A percentile compares a stretch with the other conserved stretches of the same genome.
Conservation (phyloP, 2,797 vertebrate genomes). For the Erethizon dorsatum region DNA sequence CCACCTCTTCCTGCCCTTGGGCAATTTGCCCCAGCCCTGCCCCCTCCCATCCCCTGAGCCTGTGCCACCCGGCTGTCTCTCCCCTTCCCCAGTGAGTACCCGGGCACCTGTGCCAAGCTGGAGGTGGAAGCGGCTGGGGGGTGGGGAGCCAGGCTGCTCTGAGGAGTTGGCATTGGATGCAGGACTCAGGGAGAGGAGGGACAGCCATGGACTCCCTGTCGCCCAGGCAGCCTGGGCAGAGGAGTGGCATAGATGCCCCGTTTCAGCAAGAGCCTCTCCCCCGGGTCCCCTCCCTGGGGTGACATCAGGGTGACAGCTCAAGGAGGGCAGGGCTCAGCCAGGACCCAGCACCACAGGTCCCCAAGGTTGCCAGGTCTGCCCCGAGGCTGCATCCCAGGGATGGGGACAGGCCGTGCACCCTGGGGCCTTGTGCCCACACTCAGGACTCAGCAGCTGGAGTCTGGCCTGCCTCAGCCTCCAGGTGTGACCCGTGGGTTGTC, state of each 20-base stretch:
- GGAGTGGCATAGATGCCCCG: neutral
- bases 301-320: neutral
- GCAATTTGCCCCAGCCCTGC: neutral
- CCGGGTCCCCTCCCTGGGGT: neutral
- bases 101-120: neutral
- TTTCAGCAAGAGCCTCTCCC: neutral
- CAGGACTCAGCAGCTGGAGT: accelerated
- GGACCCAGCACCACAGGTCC: neutral
- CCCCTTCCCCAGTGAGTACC: neutral
- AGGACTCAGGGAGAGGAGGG: neutral
- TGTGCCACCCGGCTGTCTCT: neutral
- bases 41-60: neutral
- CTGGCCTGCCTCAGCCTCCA: neutral
- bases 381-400: neutral
- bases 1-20: neutral
- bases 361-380: neutral
- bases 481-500: neutral
- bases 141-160: neutral
- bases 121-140: neutral
- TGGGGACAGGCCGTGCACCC: neutral
- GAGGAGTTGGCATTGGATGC: neutral
- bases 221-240: neutral
- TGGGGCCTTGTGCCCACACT: no score
- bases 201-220: neutral
- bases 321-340: neutral